Conservation (phyloP, 2,113 vertebrate genomes). For the Nyctibius bracteatus region DNA sequence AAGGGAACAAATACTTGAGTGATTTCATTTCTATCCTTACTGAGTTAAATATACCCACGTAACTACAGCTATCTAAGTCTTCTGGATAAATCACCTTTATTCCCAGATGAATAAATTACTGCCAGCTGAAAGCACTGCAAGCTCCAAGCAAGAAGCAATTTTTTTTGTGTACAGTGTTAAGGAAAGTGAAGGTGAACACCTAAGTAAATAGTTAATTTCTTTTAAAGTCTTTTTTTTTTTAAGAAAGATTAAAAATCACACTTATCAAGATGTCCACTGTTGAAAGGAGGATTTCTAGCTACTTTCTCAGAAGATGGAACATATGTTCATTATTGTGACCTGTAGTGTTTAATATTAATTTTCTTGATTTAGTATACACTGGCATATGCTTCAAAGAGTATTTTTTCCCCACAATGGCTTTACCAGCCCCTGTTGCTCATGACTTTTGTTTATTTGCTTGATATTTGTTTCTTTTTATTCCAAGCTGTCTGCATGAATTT, state of each 20-base stretch:
- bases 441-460: conserved; percentile 42
- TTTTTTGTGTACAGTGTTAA: not conserved
- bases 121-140: not conserved
- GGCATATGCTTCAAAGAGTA: conserved; percentile 3
- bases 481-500: conserved; percentile 53
- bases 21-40: not conserved
- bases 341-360: conserved; percentile 19
- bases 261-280: not conserved
- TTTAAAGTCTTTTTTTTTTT: not conserved
- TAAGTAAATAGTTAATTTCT: not conserved
- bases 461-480: conserved; percentile 52
- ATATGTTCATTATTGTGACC: not conserved
- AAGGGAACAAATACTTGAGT: not conserved
- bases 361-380: not conserved
- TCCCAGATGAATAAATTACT: not conserved
- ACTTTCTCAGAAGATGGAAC: not conserved
- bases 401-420: not conserved
- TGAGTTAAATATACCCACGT: not conserved
- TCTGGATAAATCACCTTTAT: not conserved
- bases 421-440: conserved; percentile 2
- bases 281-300: not conserved
- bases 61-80: not conserved
- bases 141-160: not conserved
- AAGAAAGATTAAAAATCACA: not conserved
- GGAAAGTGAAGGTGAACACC: not conserved